Evolutionary conservation across 37 sponge, comb jelly and placozoan species (phyloP).

Genomic region (Cliona cf. orientalis): DNA sequence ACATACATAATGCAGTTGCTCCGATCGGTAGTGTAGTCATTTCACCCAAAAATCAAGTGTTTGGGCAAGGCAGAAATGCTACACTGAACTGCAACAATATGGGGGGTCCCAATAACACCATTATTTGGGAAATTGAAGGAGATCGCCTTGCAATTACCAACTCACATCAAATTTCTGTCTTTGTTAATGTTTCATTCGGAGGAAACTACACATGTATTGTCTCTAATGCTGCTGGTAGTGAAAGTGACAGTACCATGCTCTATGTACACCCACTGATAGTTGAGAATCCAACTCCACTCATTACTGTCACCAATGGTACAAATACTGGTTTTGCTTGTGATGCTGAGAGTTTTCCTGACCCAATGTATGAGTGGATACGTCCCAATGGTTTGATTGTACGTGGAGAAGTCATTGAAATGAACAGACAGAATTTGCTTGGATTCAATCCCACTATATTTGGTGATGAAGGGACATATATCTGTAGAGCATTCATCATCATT

Average conservation of each 20-base stretch:
- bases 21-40: too few relatives aligned
- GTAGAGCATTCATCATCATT: background rate
- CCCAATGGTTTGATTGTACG: too few relatives aligned
- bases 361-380: too few relatives aligned
- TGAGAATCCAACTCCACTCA: too few relatives aligned
- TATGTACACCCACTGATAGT: background rate
- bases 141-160: background rate
- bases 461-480: constrained; percentile 13
- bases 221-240: constrained; percentile 40
- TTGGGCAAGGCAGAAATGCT: constrained; percentile 2
- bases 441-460: background rate
- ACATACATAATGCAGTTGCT: background rate
- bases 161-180: background rate
- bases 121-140: constrained; percentile 41
- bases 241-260: background rate
- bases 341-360: too few relatives aligned
- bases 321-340: background rate
- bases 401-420: too few relatives aligned
- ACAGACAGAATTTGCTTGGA: too few relatives aligned
- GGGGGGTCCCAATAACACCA: constrained; percentile 67
- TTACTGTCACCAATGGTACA: background rate
- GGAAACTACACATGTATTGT: constrained; percentile 20
- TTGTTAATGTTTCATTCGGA: background rate
- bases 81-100: constrained; percentile 48
- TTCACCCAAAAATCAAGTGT: too few relatives aligned